These are phyloP conservation scores for Xiphorhynchus elegans DNA, from an alignment of 2,113 vertebrate species.

Conservation along the genomic window DNA sequence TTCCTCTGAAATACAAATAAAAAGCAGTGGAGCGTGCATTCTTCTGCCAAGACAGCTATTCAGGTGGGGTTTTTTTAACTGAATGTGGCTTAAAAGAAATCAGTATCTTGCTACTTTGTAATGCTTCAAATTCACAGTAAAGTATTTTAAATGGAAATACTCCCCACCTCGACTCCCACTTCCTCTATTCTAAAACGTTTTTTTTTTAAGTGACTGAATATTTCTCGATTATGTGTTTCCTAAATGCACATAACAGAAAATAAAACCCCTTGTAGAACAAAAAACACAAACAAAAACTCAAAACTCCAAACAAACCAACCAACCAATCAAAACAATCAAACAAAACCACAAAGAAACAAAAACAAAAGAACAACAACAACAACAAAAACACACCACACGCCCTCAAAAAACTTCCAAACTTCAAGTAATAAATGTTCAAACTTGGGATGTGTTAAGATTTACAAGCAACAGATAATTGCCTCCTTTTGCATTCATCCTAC, in stretches of 20 bases:
- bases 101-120: neutral
- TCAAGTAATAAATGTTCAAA: neutral
- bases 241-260: neutral
- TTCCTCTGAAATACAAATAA: neutral
- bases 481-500: neutral
- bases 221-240: neutral
- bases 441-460: neutral
- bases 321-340: neutral
- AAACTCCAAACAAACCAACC: neutral
- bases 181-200: neutral
- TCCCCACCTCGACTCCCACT: neutral
- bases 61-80: neutral
- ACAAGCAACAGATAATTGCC: neutral
- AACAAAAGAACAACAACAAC: neutral
- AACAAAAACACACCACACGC: neutral
- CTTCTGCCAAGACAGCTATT: neutral
- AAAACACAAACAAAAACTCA: neutral
- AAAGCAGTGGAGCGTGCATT: neutral
- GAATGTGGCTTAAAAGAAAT: neutral
- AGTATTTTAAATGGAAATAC: neutral
- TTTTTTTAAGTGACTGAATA: neutral
- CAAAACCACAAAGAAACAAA: neutral
- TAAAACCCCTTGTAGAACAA: neutral
- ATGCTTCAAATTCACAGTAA: neutral
- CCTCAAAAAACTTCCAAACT: neutral